Percentiles rank a stretch among this genome's conserved stretches.
Evolutionary conservation across 2,888 invertebrate species (phyloP).

Genomic region (Drosophila eohydei): DNA sequence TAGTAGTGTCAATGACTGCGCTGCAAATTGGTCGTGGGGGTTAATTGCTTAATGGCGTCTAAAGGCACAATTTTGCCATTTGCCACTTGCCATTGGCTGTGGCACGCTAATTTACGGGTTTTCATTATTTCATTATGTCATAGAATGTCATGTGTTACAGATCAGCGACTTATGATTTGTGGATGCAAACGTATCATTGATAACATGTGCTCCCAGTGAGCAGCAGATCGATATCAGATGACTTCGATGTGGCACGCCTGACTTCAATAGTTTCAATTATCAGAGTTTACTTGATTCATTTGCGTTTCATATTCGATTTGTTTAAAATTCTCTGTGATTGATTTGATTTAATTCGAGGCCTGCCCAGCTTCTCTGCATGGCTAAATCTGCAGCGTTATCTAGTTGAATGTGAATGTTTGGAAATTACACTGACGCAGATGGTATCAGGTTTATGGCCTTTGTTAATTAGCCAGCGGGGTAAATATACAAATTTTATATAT

Average conservation of each 20-base stretch:
- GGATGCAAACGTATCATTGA: slow-evolving; percentile 15
- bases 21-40: slow-evolving; percentile 47
- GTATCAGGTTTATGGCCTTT: background rate
- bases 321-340: slow-evolving; percentile 31
- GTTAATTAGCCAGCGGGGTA: slow-evolving; percentile 36
- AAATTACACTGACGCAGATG: slow-evolving; percentile 1
- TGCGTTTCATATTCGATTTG: background rate
- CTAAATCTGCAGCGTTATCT: slow-evolving; percentile 1
- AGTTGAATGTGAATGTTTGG: background rate
- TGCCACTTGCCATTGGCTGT: slow-evolving; percentile 40
- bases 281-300: slow-evolving; percentile 4
- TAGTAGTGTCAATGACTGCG: slow-evolving; percentile 65
- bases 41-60: slow-evolving; percentile 71
- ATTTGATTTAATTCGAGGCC: slow-evolving; percentile 30
- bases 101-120: slow-evolving; percentile 64
- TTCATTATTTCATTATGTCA: slow-evolving; percentile 56
- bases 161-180: slow-evolving; percentile 48
- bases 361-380: background rate
- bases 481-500: slow-evolving; percentile 40
- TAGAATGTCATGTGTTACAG: slow-evolving; percentile 42
- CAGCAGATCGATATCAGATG: background rate
- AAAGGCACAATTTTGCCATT: slow-evolving; percentile 49
- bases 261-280: background rate
- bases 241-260: background rate
- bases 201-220: background rate